Evolutionary conservation across 2,797 vertebrate genomes (phyloP), one percentile per base, ranked within the genome.

Genomic region (Petrocephalus sullivani): DNA sequence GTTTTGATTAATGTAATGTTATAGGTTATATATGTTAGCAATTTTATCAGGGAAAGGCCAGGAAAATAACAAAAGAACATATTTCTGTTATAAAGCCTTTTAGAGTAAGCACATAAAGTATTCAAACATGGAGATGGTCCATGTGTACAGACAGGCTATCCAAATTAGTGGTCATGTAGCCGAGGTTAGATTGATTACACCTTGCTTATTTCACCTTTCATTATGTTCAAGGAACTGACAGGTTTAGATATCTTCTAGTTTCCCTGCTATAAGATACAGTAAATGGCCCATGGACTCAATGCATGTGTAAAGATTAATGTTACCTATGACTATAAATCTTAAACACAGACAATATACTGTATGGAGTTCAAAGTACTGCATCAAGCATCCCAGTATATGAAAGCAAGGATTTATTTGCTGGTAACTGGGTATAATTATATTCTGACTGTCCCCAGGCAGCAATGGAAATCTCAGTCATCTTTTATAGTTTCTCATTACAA

Each of bases 381-480:
- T 28, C 82, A 84, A 16, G 51, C 14, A 46, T 84, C 46, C 85
- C 9, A 56, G 14, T 81, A 82, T 82, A 10, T 81, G 33, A 57
- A 87, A 60, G 46, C n/a, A 60, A 16, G 71, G 61, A 54, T 82
- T 82, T 78, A 33, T 87, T 82, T 54, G 28, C 9, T 10, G 28
- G 56, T 21, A 67, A 78, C 87, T 53, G 51, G 49, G 37, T 33
- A 64, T 71, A 87, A 75, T 86, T 86, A 86, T 56, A 33, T 37
- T 86, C 57, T 19, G 3, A 19, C 56, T 41, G 54, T 61, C 85
- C 54, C 85, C 85, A 86, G 56, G 54, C 82, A 16, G 37, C 85
- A 58, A 41, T 58, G 57, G 61, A 86, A 86, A 86, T 86, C 82
- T 53, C 51, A 56, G 82, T 28, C 54, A 86, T 86, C 85, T 86